A percentile compares a stretch with the other conserved stretches of the same genome.
Conservation (phyloP, 2,888 invertebrate genomes). For the Calameuta idolon region DNA sequence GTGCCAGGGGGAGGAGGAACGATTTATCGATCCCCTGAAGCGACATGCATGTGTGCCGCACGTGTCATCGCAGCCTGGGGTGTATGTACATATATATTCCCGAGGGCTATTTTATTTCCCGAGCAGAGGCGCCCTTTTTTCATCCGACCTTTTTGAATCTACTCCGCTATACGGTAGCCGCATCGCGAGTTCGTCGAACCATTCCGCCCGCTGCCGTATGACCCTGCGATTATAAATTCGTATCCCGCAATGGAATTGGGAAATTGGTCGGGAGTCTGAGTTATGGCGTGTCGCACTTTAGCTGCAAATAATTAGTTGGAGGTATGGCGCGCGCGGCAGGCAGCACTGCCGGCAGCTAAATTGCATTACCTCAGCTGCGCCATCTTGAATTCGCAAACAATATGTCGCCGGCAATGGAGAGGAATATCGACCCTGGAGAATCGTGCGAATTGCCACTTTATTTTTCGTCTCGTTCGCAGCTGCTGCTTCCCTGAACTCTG, state of each 20-base stretch:
- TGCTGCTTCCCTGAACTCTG: neutral
- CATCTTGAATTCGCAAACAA: constrained; percentile 45
- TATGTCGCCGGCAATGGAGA: constrained; percentile 38
- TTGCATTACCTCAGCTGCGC: constrained; percentile 40
- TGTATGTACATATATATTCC: neutral
- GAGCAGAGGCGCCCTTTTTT: neutral
- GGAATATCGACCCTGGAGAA: constrained; percentile 36
- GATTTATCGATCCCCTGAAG: constrained; percentile 5
- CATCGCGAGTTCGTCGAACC: neutral
- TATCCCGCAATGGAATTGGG: neutral
- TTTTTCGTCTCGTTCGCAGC: constrained; percentile 13
- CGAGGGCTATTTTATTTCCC: neutral
- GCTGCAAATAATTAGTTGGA: constrained; percentile 17
- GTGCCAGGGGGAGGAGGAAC: neutral
- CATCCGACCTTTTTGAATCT: neutral
- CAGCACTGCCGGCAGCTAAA: constrained; percentile 36
- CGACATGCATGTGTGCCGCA: constrained; percentile 7
- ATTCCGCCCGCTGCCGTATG: neutral
- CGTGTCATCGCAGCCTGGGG: neutral
- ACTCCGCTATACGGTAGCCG: neutral
- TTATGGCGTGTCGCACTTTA: neutral
- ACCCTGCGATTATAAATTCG: neutral
- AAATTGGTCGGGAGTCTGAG: neutral
- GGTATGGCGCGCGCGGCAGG: constrained; percentile 8
- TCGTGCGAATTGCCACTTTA: constrained; percentile 38